Base-by-base conservation (phyloP, 37 sponge, comb jelly and placozoan genomes). In the Halichondria panicea region DNA sequence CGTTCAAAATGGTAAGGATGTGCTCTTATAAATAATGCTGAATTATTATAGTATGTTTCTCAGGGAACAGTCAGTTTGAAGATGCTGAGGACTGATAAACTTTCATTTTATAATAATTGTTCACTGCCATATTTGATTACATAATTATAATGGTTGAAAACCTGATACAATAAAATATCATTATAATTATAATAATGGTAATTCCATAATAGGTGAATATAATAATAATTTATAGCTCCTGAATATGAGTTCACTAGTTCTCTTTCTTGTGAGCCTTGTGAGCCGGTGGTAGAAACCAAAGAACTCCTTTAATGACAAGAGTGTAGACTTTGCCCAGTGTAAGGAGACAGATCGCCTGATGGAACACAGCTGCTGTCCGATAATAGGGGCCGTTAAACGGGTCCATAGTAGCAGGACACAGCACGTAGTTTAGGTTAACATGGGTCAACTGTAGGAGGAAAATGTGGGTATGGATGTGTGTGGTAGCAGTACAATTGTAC, bases 301-400 rank as follows among this genome's bases (percentile, higher is more conserved):
- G 18, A 21, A 70, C 13, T 22, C 72, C 52, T 24, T 34, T 71
- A 31, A 81, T 45, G n/a, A 65, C 28, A 11, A 71, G 36, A 43
- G 91, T 81, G 43, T 93, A 93, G 4, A 88, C 39, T 54, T 93
- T 93, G 1, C 94, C 94, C 12, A 74, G 18, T 19, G 78, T 62
- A 0, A 88, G 81, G 5, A 93, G 75, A 39, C 86, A 85, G 36
- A 71, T 1, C 0, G 86, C 69, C 62, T 93, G 94, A 67, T 93
- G 94, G 44, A 88, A 73, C 34, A 93, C 70, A 0, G 89, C 94
- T 13, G 64, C 62, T 8, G 77, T 58, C 19, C 93, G 63, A 67
- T 95, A 95, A 67, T 95, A 83, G 9, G 89, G 96, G 8, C 96
- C 96, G 28, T 53, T 21, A 38, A 95, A 91, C 1, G 96, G 96